Evolutionary conservation across 1,140 invertebrate genomes (phyloP).

Genomic region (Heliothis subflexa): DNA sequence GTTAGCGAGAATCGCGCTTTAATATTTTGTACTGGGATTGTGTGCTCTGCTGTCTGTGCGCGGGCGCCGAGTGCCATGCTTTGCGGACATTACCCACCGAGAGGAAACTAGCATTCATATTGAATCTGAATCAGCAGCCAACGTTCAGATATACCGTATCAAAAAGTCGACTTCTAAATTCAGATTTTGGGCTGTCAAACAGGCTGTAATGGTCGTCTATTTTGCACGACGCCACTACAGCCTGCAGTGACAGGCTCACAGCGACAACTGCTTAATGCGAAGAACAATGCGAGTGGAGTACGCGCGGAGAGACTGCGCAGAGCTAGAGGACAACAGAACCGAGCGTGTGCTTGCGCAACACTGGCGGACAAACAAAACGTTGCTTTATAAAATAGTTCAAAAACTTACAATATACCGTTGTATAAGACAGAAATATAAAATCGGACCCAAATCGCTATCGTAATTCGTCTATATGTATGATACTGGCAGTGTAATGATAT

Average conservation of each 20-base stretch:
- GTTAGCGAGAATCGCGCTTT: slow-evolving; percentile 54
- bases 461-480: slow-evolving; percentile 82
- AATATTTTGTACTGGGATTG: slow-evolving; percentile 78
- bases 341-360: slow-evolving; percentile 55
- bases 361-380: slow-evolving; percentile 53
- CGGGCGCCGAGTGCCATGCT: slow-evolving; percentile 40
- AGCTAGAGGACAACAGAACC: slow-evolving; percentile 57
- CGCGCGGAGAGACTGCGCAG: slow-evolving; percentile 58
- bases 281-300: slow-evolving; percentile 15
- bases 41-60: slow-evolving; percentile 80
- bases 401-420: slow-evolving; percentile 79
- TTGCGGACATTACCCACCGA: not conserved
- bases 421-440: slow-evolving; percentile 84
- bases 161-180: not conserved
- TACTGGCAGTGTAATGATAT: slow-evolving; percentile 84
- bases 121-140: not conserved
- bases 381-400: slow-evolving; percentile 76
- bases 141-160: not conserved
- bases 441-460: slow-evolving; percentile 77
- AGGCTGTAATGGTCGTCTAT: not conserved
- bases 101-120: not conserved
- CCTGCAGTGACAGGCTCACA: not conserved
- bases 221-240: not conserved
- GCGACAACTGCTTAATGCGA: slow-evolving; percentile 26
- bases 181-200: not conserved